Base-by-base conservation (phyloP, 1,140 invertebrate genomes). In the Drosophila mauritiana region DNA sequence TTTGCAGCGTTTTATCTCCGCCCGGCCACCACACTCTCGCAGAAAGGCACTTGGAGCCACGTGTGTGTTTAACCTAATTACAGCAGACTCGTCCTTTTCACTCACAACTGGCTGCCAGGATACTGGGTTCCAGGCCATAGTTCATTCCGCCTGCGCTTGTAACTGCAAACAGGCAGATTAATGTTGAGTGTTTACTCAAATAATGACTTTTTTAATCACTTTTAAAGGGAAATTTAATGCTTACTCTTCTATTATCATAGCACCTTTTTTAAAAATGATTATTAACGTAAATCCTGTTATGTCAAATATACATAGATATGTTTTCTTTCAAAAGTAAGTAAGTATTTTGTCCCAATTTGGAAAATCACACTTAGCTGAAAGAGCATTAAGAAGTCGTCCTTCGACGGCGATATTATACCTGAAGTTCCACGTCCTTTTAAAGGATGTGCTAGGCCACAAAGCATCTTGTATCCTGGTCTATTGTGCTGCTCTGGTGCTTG, bases 61-160 rank as follows among this genome's bases (percentile, higher is more conserved):
- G 73, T 88, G 83, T 86, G 83, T 79, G 67, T 82, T 86, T 88
- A 83, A 86, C 83, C 83, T 86, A 88, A 88, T 86, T 86, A 79
- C 63, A 65, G 54, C 25, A 62, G 45, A 53, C 45, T 52, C 43
- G 45, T 67, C 63, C 27, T 67, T 52, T 52, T 57, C 51, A 20
- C 37, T 52, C 48, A 40, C 22, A 15, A 37, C 40, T 43, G 3
- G 11, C 4, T 39, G 12, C 2, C 15, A 58, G 54, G 25, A 65
- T 20, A 52, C 43, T 56, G 17, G 25, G 8, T 11, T 5, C 31
- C 20, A 5, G 53, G 37, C n/a, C 22, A 54, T 54, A 34, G 27
- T 27, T 36, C 22, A n/a, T 37, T 2, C 20, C 15, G 15, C 1
- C 7, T 13, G 37, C 7, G 27, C 8, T 51, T 52, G 45, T 5